phyloP scores from a whole-genome alignment of 1,140 invertebrate species.

The Drosophila tropicalis region DNA sequence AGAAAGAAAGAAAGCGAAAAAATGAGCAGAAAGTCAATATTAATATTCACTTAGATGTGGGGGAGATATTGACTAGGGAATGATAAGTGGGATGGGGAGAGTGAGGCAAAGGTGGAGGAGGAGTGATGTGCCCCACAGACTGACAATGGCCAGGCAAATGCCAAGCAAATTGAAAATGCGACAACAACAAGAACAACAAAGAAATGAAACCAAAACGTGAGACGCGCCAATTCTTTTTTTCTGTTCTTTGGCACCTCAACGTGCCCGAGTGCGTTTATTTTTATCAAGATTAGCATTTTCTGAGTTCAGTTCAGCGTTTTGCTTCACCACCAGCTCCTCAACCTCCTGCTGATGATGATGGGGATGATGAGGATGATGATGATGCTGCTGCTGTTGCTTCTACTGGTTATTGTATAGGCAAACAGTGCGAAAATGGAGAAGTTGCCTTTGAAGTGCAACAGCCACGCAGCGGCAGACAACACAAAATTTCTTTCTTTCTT shows the following conservation, averaged over 20 bases:
- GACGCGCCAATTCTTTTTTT: constrained; percentile 35
- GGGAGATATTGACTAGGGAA: background rate
- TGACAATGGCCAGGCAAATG: constrained; percentile 69
- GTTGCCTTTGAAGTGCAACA: constrained; percentile 56
- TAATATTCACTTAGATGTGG: constrained; percentile 73
- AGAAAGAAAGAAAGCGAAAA: background rate
- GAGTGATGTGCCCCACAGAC: constrained; percentile 17
- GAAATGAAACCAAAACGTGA: constrained; percentile 40
- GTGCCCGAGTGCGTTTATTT: constrained; percentile 80
- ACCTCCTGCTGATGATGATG: background rate
- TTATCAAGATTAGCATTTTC: constrained; percentile 77
- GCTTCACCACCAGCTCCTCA: constrained; percentile 19
- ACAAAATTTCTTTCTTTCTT: constrained; percentile 18
- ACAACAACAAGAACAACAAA: constrained; percentile 48
- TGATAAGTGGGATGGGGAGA: too few species aligned
- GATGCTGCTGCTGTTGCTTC: background rate
- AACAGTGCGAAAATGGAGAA: constrained; percentile 53
- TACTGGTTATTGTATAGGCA: constrained; percentile 60
- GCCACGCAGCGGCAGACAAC: constrained; percentile 48
- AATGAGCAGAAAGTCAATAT: constrained; percentile 78
- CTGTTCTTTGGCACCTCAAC: constrained; percentile 49
- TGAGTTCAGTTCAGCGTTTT: constrained; percentile 24
- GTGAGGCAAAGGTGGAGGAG: background rate
- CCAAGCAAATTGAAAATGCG: constrained; percentile 80
- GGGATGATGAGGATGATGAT: too few species aligned